Percentiles rank a stretch among this genome's conserved stretches.
phyloP scores from a whole-genome alignment of 2,797 vertebrate species.

The Phalloptychus januarius region DNA sequence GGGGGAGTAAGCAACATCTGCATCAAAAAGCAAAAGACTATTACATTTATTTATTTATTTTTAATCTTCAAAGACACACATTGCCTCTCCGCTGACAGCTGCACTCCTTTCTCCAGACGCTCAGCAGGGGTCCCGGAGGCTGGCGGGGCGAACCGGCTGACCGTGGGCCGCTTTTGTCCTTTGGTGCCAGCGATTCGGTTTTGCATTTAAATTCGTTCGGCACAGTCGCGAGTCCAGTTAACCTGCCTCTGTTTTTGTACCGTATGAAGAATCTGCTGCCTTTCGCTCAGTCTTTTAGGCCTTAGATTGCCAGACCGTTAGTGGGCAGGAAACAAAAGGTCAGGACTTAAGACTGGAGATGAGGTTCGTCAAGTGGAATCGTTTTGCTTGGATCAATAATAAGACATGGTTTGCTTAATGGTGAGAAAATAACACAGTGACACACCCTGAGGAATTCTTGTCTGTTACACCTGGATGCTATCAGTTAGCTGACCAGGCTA shows the following conservation, averaged over 20 bases:
- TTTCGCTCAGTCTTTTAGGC: constrained; percentile 28
- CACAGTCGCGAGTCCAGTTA: constrained; percentile 38
- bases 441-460: not conserved
- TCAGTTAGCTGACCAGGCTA: constrained; percentile 3
- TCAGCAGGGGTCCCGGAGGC: constrained; percentile 44
- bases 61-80: constrained; percentile 36
- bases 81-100: constrained; percentile 51
- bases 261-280: constrained; percentile 63
- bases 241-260: constrained; percentile 52
- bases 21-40: not conserved
- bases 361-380: not conserved
- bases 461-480: not conserved
- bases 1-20: constrained; percentile 8
- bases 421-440: not conserved
- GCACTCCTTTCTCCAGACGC: constrained; percentile 32
- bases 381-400: not conserved
- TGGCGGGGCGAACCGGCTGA: constrained; percentile 41
- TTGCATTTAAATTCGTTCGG: constrained; percentile 52
- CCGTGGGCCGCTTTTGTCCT: constrained; percentile 51
- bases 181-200: constrained; percentile 34
- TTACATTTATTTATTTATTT: no score
- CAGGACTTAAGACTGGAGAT: constrained; percentile 22
- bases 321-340: constrained; percentile 38
- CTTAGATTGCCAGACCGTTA: constrained; percentile 20
- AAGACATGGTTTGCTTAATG: not conserved